Base-by-base conservation (phyloP, 2,113 vertebrate genomes). In the Leiothrix lutea region DNA sequence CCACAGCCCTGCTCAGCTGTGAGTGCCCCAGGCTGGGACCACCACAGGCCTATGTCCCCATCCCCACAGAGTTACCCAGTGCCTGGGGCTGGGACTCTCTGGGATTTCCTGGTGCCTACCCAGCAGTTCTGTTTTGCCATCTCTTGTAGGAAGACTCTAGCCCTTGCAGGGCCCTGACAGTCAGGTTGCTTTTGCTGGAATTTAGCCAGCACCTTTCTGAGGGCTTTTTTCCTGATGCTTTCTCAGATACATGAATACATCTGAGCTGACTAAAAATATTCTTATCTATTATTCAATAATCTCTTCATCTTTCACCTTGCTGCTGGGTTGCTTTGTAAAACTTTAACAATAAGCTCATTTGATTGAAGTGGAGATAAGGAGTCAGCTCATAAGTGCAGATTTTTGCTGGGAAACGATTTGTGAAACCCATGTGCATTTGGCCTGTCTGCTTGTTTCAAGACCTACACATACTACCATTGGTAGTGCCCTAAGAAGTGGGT, bases 201-300 rank as follows among this genome's bases (percentile, higher is more conserved):
- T 79, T 74, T 57, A 53, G 50, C 61, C 82, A 84, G 73, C 1
- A 5, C 65, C 28, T 83, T 87, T 87, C 61, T 38, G 57, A 70
- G n/a, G 35, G 29, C 11, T 56, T 94, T 94, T 92, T 75, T 80
- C 58, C 62, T 60, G 5, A 12, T 65, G 58, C 51, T 88, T 75
- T 82, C 58, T 92, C 67, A 70, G 61, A 77, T 20, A 57, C 6
- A 16, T 54, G 47, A 88, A 86, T 67, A 75, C 51, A n/a, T 78
- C 80, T 80, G 77, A 88, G 65, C 85, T 93, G 87, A 80, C 95
- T 94, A 81, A 95, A 97, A 96, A 80, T 81, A 88, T 80, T 88
- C 86, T 92, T 93, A 96, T 96, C 22, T 91, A 80, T 93, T 96
- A 97, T 96, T 96, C 90, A 94, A 61, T 82, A 89, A 88, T 87